Base-by-base conservation (phyloP, 2,797 vertebrate genomes). In the Tenualosa thibaudeaui region DNA sequence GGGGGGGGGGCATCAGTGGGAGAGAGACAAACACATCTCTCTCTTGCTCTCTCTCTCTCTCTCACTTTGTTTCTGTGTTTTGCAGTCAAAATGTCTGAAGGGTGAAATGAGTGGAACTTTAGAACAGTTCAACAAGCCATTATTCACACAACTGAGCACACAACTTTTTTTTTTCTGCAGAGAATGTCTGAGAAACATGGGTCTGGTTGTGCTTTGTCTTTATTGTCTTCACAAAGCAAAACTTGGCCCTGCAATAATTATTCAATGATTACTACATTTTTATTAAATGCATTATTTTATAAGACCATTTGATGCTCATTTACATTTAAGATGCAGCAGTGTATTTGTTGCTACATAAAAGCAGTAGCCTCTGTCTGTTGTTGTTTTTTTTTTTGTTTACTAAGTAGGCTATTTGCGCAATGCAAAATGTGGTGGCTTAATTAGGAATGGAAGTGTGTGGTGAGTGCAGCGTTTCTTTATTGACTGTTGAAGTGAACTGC, bases 61-160 rank as follows among this genome's bases (percentile, higher is more conserved):
- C 19, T 6, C 19, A n/a, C 19, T 58, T 19, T 22, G 56, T 56
- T 19, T 56, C 15, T 62, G 0, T 9, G 22, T 24, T 62, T 6
- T 62, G 58, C 58, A 62, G 22, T 24, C 58, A 58, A 58, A 58
- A 58, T 62, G 58, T 5, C 58, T 24, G 58, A n/a, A 9, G 58
- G 58, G 6, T 93, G 88, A 91, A 91, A 87, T 91, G 91, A 93
- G 89, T 92, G 93, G 91, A 91, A 90, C 91, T 90, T 91, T 88
- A 86, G 89, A 89, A 22, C 65, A 85, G 88, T 91, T 86, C 89
- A 90, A 88, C 84, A 89, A 87, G 85, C 85, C 90, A 89, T 92
- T 93, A 92, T 94, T 93, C 91, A 92, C 82, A 85, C 92, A 24
- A 24, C 58, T 92, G 92, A 93, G 50, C 50, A 9, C n/a, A n/a